These are phyloP conservation scores for Philypnodon macrostomus DNA, from an alignment of 2,797 vertebrate species.

Conservation along the genomic window DNA sequence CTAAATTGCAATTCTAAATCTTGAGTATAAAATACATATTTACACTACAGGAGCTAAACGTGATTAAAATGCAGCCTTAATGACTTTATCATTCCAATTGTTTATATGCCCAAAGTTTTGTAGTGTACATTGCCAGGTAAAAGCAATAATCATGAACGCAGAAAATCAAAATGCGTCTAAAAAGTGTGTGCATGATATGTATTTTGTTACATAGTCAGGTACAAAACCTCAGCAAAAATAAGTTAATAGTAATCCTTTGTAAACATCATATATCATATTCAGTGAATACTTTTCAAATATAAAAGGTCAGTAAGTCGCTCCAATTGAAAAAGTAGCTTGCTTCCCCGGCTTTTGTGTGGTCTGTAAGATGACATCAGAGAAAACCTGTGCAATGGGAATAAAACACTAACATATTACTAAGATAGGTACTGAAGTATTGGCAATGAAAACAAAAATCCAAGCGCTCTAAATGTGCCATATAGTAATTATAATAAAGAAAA, in stretches of 20 bases:
- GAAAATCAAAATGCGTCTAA: too few relatives aligned
- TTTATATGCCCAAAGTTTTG: too few relatives aligned
- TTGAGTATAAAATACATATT: conserved; percentile 6
- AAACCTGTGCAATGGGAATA: conserved; percentile 30
- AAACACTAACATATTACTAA: conserved; percentile 52
- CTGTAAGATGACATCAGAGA: conserved; percentile 50
- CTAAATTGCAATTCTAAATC: neutral
- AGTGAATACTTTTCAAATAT: conserved; percentile 69
- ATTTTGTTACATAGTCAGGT: conserved; percentile 50
- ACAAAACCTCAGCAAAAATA: conserved; percentile 66
- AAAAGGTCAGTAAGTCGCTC: conserved; percentile 72
- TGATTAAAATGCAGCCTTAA: conserved; percentile 9
- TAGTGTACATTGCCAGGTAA: too few relatives aligned
- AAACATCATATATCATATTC: conserved; percentile 75
- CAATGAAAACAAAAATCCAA: conserved; percentile 38
- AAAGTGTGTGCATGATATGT: conserved; percentile 36
- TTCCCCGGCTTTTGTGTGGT: conserved; percentile 42
- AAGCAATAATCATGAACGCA: too few relatives aligned
- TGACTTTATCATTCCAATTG: too few relatives aligned
- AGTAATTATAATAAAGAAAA: conserved; percentile 52
- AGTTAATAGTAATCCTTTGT: conserved; percentile 73
- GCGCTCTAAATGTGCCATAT: conserved; percentile 52
- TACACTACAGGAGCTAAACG: neutral
- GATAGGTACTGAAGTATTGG: conserved; percentile 41
- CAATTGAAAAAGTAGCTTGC: conserved; percentile 59